A percentile compares a stretch with the other conserved stretches of the same genome.
These are phyloP conservation scores for Drosophila guanche DNA, from an alignment of 1,140 invertebrate genomes.

Conservation along the genomic window DNA sequence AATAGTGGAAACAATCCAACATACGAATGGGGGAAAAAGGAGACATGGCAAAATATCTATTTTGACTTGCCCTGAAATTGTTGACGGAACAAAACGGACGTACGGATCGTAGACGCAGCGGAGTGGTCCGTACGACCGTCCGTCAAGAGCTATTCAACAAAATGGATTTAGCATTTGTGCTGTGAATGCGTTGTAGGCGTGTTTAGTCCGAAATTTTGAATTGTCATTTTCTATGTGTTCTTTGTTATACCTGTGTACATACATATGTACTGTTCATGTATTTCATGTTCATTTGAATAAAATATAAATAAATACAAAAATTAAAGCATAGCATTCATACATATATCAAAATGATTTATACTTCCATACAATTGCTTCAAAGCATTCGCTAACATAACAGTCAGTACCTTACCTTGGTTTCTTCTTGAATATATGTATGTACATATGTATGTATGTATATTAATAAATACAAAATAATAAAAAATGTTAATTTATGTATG, in stretches of 20 bases:
- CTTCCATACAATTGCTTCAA: no score
- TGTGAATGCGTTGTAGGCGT: constrained; percentile 28
- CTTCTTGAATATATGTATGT: no score
- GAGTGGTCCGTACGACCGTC: no score
- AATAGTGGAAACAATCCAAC: constrained; percentile 23
- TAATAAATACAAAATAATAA: no score
- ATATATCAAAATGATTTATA: no score
- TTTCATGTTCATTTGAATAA: constrained; percentile 40
- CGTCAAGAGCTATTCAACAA: constrained; percentile 39
- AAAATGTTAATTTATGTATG: no score
- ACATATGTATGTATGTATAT: no score
- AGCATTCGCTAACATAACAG: no score
- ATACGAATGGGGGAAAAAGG: not conserved
- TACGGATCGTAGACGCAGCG: no score
- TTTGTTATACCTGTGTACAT: not conserved
- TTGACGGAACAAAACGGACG: constrained; percentile 4
- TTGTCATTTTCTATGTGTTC: constrained; percentile 43
- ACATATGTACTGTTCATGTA: constrained; percentile 1
- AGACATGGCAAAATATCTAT: constrained; percentile 31
- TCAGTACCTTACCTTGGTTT: no score
- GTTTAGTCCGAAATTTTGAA: constrained; percentile 40
- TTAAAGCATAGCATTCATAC: not conserved
- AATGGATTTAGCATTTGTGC: constrained; percentile 15
- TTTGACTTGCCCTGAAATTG: constrained; percentile 37
- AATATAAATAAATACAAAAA: constrained; percentile 29